A percentile compares a stretch with the other conserved stretches of the same genome.
phyloP scores from a whole-genome alignment of 2,888 invertebrate species.

The Mesodorylaimus sp. region DNA sequence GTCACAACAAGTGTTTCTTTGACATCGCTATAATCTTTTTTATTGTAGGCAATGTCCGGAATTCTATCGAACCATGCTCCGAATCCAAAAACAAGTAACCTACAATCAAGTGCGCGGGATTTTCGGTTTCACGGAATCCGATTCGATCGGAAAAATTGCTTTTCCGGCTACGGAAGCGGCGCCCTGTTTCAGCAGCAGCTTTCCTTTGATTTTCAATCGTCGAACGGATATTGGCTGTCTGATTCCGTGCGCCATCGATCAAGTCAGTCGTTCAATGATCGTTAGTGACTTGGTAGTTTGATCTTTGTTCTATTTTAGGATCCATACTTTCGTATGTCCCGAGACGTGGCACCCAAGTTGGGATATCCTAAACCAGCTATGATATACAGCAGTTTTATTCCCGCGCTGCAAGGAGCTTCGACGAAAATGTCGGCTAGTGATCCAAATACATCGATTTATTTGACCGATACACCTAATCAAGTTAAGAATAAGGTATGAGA shows the following conservation, averaged over 20 bases:
- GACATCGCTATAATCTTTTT: slow-evolving; percentile 3
- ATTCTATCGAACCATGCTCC: slow-evolving; percentile 77
- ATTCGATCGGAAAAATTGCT: slow-evolving; percentile 83
- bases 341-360: slow-evolving; percentile 85
- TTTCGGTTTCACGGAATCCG: slow-evolving; percentile 89
- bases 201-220: slow-evolving; percentile 33
- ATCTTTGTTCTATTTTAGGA: slow-evolving; percentile 41
- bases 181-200: slow-evolving; percentile 43
- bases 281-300: not conserved
- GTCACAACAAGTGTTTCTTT: slow-evolving; percentile 17
- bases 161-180: slow-evolving; percentile 94
- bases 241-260: slow-evolving; percentile 97
- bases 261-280: slow-evolving; percentile 36
- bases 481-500: slow-evolving; percentile 78
- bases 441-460: slow-evolving; percentile 69
- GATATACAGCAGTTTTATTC: slow-evolving; percentile 69
- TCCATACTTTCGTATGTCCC: slow-evolving; percentile 94
- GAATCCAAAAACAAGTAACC: slow-evolving; percentile 81
- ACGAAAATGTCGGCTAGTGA: slow-evolving; percentile 98
- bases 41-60: slow-evolving; percentile 56
- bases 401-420: slow-evolving; percentile 82
- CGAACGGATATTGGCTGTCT: slow-evolving; percentile 57
- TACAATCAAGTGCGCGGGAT: slow-evolving; percentile 95
- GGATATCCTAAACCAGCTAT: slow-evolving; percentile 70
- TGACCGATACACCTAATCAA: slow-evolving; percentile 85